Percentiles rank a stretch among this genome's conserved stretches.
phyloP scores from a whole-genome alignment of 2,113 vertebrate genomes.

The Oenanthe oenanthe region DNA sequence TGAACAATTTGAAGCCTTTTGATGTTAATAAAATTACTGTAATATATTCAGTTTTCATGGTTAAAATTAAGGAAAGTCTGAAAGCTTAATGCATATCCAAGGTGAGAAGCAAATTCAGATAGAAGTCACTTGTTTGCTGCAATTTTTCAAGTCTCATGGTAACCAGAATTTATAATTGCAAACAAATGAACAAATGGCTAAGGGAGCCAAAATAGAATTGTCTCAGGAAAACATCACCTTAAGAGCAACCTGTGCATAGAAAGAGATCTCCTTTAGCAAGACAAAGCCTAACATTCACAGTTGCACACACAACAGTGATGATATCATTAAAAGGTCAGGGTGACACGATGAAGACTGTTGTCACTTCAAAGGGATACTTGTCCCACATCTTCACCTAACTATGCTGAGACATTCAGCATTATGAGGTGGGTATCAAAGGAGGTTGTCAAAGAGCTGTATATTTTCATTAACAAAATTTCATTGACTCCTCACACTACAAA shows the following conservation, averaged over 20 bases:
- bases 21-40: conserved; percentile 65
- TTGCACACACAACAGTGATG: neutral
- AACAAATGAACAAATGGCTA: neutral
- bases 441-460: neutral
- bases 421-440: neutral
- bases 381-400: neutral
- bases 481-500: neutral
- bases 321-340: neutral
- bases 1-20: conserved; percentile 52
- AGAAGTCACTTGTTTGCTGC: neutral
- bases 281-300: neutral
- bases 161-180: neutral
- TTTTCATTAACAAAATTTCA: neutral
- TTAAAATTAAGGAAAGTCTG: conserved; percentile 20
- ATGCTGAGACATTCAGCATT: neutral
- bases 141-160: neutral
- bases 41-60: conserved; percentile 39
- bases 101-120: conserved; percentile 42
- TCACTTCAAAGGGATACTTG: neutral
- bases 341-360: fast-evolving
- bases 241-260: neutral
- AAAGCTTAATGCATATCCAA: conserved; percentile 34
- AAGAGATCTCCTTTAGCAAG: neutral
- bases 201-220: neutral
- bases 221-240: neutral